These are phyloP conservation scores for Malurus cyaneus DNA, from an alignment of 2,113 vertebrate species.

Conservation along the genomic window DNA sequence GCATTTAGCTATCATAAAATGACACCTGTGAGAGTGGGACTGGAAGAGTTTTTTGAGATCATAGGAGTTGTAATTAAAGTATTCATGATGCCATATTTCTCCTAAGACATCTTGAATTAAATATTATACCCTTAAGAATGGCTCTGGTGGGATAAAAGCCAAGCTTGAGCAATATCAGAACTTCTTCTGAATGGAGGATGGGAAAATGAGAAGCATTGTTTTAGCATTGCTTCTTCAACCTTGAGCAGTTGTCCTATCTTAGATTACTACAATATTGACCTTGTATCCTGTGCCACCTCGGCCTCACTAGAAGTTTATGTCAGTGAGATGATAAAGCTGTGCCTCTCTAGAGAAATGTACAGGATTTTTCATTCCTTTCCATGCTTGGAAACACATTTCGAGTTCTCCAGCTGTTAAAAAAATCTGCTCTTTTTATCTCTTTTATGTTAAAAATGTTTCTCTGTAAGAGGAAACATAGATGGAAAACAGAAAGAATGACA, in stretches of 20 bases:
- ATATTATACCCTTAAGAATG: not conserved
- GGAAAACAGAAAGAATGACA: not conserved
- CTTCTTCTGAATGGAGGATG: not conserved
- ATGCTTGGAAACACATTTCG: not conserved
- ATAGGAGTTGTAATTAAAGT: conserved; percentile 1
- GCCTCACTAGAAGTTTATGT: not conserved
- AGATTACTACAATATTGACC: not conserved
- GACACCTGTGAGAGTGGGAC: not conserved
- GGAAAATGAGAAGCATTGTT: not conserved
- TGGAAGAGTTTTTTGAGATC: not conserved
- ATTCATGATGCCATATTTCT: not conserved
- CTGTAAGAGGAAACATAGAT: not conserved
- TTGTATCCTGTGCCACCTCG: not conserved
- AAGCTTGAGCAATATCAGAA: not conserved
- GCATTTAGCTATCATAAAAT: not conserved
- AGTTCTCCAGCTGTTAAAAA: not conserved
- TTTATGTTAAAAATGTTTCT: not conserved
- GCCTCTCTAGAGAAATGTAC: not conserved
- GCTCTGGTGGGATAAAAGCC: not conserved
- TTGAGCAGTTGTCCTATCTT: not conserved
- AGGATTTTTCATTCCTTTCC: not conserved
- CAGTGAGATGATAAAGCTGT: not conserved
- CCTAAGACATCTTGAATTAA: not conserved
- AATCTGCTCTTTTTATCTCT: not conserved
- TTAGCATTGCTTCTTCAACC: not conserved